Evolutionary conservation across 2,797 vertebrate genomes (phyloP).

Genomic region (Gallinago solitaria): DNA sequence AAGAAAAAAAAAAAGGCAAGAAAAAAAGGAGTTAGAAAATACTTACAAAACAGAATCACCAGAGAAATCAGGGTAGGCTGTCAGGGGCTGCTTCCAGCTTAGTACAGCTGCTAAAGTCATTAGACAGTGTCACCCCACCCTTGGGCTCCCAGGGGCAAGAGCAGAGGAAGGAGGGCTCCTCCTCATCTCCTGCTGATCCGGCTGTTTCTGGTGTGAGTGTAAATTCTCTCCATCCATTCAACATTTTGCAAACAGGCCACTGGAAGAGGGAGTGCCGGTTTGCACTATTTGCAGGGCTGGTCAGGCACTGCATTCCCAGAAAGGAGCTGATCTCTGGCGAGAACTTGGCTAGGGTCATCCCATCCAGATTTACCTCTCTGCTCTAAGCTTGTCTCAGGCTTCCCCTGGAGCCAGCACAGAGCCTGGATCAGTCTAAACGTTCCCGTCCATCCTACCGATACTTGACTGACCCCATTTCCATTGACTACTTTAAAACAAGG

Average conservation of each 20-base stretch:
- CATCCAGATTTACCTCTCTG: neutral
- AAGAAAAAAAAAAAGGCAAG: neutral
- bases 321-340: neutral
- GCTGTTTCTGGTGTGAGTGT: neutral
- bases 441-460: neutral
- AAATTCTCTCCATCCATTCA: slow-evolving; percentile 5
- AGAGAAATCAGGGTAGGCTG: slow-evolving; percentile 12
- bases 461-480: neutral
- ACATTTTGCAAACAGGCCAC: neutral
- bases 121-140: slow-evolving; percentile 29
- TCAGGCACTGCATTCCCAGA: neutral
- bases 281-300: neutral
- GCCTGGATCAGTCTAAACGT: neutral
- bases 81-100: slow-evolving; percentile 5
- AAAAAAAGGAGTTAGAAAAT: neutral
- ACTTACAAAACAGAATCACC: neutral
- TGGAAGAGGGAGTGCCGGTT: slow-evolving; percentile 20
- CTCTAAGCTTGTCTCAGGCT: neutral
- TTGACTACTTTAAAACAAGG: neutral
- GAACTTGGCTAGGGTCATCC: neutral
- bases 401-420: neutral
- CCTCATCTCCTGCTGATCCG: slow-evolving; percentile 15
- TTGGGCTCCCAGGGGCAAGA: neutral
- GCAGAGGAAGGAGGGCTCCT: slow-evolving; percentile 32
- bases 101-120: slow-evolving; percentile 36